A percentile compares a stretch with the other conserved stretches of the same genome.
Evolutionary conservation across 2,888 invertebrate species (phyloP).

Genomic region (Agelastica alni): DNA sequence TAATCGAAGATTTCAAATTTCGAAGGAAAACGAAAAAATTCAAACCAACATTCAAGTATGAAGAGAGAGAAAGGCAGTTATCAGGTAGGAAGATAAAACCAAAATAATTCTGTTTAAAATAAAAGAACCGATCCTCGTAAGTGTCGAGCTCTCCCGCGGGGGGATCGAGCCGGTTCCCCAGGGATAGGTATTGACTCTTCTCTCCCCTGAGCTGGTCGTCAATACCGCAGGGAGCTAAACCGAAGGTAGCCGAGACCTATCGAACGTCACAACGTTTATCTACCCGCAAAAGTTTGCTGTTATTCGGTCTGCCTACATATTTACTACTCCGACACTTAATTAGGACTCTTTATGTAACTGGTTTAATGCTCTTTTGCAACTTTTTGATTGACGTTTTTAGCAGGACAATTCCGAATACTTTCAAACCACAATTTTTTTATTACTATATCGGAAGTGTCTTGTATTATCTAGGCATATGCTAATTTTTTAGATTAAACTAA

Average conservation of each 20-base stretch:
- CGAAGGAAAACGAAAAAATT: no score
- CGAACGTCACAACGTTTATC: constrained; percentile 48
- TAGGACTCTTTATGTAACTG: constrained; percentile 41
- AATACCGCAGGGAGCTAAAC: constrained; percentile 60
- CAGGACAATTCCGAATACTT: no score
- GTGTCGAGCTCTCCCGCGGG: constrained; percentile 27
- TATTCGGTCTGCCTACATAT: constrained; percentile 50
- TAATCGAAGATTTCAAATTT: no score
- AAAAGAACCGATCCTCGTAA: constrained; percentile 15
- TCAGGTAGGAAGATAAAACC: no score
- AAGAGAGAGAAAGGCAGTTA: no score
- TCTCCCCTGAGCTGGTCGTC: constrained; percentile 61
- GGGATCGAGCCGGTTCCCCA: constrained; percentile 54
- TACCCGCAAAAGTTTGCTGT: constrained; percentile 50
- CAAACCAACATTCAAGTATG: no score
- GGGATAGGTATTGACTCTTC: constrained; percentile 63
- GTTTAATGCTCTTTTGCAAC: constrained; percentile 26
- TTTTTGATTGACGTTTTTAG: constrained; percentile 31
- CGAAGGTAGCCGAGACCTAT: constrained; percentile 50
- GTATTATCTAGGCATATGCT: no score
- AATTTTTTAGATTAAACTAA: no score
- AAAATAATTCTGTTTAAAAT: no score
- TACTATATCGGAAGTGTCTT: no score
- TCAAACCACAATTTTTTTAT: no score
- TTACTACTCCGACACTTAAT: constrained; percentile 44